A percentile compares a stretch with the other conserved stretches of the same genome.
phyloP scores from a whole-genome alignment of 1,140 invertebrate species.

The Neodiprion virginianus region DNA sequence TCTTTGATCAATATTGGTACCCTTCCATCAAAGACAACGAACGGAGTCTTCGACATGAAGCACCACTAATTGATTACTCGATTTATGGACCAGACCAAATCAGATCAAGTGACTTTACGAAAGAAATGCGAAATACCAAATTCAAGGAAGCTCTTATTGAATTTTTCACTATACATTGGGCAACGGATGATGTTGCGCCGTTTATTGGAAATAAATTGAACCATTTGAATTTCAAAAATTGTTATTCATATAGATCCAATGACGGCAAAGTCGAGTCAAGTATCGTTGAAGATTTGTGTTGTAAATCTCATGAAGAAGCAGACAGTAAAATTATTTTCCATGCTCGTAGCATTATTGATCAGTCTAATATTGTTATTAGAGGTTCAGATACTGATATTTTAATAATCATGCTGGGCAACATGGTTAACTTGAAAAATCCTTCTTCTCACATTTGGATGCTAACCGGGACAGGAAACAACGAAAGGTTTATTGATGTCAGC shows the following conservation, averaged over 20 bases:
- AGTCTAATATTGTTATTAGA: constrained; percentile 34
- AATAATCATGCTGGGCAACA: constrained; percentile 42
- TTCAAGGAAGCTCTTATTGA: constrained; percentile 43
- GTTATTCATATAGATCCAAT: constrained; percentile 14
- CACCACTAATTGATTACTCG: constrained; percentile 25
- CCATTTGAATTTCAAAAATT: constrained; percentile 18
- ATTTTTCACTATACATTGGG: constrained; percentile 42
- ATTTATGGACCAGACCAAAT: constrained; percentile 33
- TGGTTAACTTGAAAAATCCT: constrained; percentile 38
- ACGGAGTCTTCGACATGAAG: constrained; percentile 33
- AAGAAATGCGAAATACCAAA: constrained; percentile 38
- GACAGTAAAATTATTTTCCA: constrained; percentile 41
- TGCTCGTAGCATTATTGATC: constrained; percentile 30
- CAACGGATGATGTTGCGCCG: constrained; percentile 27
- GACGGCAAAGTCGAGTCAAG: constrained; percentile 15
- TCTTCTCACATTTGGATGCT: constrained; percentile 32
- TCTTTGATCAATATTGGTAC: constrained; percentile 13
- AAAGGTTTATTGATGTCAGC: constrained; percentile 34
- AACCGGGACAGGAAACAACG: constrained; percentile 34
- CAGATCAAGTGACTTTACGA: constrained; percentile 34
- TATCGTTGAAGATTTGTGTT: constrained; percentile 32
- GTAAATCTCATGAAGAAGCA: constrained; percentile 43
- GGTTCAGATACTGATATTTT: constrained; percentile 42
- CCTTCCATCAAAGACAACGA: constrained; percentile 23
- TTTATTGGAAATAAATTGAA: constrained; percentile 32